These are phyloP conservation scores for Paraescarpia echinospica DNA, from an alignment of 1,140 invertebrate species.

Conservation along the genomic window DNA sequence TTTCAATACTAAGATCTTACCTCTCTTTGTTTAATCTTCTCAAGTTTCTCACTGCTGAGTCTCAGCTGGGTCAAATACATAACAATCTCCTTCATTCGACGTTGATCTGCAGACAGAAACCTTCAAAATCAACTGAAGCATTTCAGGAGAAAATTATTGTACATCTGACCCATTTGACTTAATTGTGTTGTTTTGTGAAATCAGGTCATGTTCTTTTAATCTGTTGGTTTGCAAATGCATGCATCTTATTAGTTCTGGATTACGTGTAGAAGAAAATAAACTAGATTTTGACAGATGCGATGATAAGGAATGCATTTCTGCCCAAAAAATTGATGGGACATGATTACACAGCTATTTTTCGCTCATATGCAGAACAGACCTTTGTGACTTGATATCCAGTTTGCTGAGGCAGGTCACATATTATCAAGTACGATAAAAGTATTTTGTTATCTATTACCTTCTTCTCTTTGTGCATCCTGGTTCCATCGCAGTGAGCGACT, in stretches of 20 bases:
- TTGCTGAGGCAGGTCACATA: no score
- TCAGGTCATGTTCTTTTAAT: background rate
- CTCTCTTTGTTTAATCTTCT: slow-evolving; percentile 51
- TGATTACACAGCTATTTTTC: no score
- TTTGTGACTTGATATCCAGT: background rate
- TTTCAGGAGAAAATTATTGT: background rate
- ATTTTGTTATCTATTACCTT: slow-evolving; percentile 41
- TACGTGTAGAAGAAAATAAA: no score
- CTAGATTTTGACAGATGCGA: no score
- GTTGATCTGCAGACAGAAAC: slow-evolving; percentile 42
- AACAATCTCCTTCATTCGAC: slow-evolving; percentile 53
- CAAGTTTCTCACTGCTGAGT: slow-evolving; percentile 48
- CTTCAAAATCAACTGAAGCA: background rate
- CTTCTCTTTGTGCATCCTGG: slow-evolving; percentile 58
- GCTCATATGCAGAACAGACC: no score
- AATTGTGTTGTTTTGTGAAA: no score
- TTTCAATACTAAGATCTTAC: slow-evolving; percentile 29
- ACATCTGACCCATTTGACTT: no score
- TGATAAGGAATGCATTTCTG: no score
- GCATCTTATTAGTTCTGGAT: no score
- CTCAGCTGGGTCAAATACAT: slow-evolving; percentile 50
- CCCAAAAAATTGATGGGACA: no score
- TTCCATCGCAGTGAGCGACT: slow-evolving; percentile 54
- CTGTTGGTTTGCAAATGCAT: background rate
- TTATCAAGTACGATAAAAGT: no score